Conservation (phyloP, 2,113 vertebrate species). For the Pan troglodytes region NHGRI_mPanTro3-v2.1_pri NC_072408.2:122990001-122990500, state of each 20-base stretch:
- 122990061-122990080: conserved; percentile 5
- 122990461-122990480: too few species aligned
- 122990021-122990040: neutral
- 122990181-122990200: neutral
- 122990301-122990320: neutral
- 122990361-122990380: neutral
- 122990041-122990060: neutral
- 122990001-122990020: neutral
- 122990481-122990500: too few species aligned
- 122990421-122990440: too few species aligned
- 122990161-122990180: neutral
- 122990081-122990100: conserved; percentile 20
- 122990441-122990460: too few species aligned
- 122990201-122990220: neutral
- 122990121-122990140: neutral
- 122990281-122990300: neutral
- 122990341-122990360: neutral
- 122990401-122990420: too few species aligned
- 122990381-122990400: too few species aligned
- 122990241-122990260: neutral
- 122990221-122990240: neutral
- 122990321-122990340: neutral
- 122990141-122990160: neutral
- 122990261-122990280: neutral
- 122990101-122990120: conserved; percentile 5